Evolutionary conservation across 2,888 invertebrate genomes (phyloP), one percentile per base, ranked within the genome.

Genomic region (Amphipyra tragopoginis): DNA sequence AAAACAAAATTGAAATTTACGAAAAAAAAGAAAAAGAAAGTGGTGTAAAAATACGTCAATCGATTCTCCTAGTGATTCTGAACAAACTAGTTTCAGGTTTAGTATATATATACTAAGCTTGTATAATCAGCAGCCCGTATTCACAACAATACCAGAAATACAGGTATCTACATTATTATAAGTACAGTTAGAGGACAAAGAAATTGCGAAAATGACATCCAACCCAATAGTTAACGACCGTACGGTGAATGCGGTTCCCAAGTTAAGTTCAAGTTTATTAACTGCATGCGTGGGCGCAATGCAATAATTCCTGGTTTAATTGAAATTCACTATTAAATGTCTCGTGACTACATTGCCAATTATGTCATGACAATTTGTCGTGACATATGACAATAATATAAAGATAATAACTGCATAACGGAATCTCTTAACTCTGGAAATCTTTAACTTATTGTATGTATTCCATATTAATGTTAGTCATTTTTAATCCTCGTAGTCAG

Each of bases 191-290:
- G 15, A 57, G 26, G 34, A 40, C 29, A 53, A 53, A 42, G 65
- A 65, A 51, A 61, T 61, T 51, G 21, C 36, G 21, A 62, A 50
- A 50, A 56, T 47, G 15, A 43, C 65, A 51, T 15, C 38, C n/a
- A 49, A 50, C 21, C 40, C 7, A 5, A 42, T 54, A 44, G 54
- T 33, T 33, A 44, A 3, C 9, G 7, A 34, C 14, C 2, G 14
- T 44, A 44, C n/a, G 6, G 13, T 44, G 14, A 57, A 49, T 49
- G 36, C 15, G n/a, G 56, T 74, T 71, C 54, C 51, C 70, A 54
- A 58, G 69, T 50, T 62, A 62, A 62, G 74, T 74, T 74, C 71
- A 71, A 74, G 70, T 63, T 71, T 74, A 74, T 69, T 69, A 47
- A 34, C 42, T 40, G 21, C 44, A 69, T 69, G 56, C 40, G 62